These are phyloP conservation scores for Odobenus rosmarus DNA, from an alignment of 2,113 vertebrate species.

Conservation along the genomic window DNA sequence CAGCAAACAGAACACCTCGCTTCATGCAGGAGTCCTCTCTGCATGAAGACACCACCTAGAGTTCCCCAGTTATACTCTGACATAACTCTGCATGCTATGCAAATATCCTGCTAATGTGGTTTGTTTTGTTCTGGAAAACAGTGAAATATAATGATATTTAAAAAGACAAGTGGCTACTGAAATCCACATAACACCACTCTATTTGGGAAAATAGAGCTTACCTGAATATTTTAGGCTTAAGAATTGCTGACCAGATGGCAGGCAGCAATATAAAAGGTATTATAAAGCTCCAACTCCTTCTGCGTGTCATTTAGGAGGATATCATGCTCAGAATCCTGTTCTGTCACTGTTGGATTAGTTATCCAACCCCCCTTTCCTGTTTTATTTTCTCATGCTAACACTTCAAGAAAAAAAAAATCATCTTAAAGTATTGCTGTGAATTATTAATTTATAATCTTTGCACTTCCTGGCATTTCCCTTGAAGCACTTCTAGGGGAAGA, in stretches of 20 bases:
- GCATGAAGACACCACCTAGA: not conserved
- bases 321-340: constrained; percentile 74
- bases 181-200: constrained; percentile 77
- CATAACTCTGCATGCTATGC: not conserved
- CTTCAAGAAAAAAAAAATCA: constrained; percentile 64
- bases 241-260: constrained; percentile 83
- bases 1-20: not conserved
- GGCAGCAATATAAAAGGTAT: constrained; percentile 82
- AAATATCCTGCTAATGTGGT: constrained; percentile 43
- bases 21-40: accelerated
- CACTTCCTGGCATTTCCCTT: constrained; percentile 56
- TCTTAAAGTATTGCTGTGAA: constrained; percentile 56
- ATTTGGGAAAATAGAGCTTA: constrained; percentile 70
- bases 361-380: not conserved
- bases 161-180: constrained; percentile 68
- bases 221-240: constrained; percentile 84
- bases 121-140: constrained; percentile 65
- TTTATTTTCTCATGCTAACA: constrained; percentile 76
- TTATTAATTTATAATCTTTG: constrained; percentile 58
- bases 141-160: constrained; percentile 72
- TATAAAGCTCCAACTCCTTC: constrained; percentile 69
- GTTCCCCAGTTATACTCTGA: not conserved
- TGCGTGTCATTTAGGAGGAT: constrained; percentile 76
- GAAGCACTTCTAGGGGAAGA: constrained; percentile 33
- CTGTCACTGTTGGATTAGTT: constrained; percentile 59